Conservation (phyloP, 2,888 invertebrate species). For the Timema podura region DNA sequence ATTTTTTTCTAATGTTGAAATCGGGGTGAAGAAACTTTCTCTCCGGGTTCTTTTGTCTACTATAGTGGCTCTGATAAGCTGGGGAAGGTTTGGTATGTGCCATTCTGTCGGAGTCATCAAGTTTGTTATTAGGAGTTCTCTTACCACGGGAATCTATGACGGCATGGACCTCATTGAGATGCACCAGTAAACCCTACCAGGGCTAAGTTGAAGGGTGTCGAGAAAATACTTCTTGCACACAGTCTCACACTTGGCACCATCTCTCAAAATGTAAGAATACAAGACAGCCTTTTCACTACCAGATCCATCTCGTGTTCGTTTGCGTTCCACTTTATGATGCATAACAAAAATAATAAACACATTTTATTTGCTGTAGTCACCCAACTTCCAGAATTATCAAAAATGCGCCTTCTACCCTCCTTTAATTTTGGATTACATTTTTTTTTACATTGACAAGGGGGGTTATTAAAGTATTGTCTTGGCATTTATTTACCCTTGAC, state of each 20-base stretch:
- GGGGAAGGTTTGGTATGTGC: not conserved
- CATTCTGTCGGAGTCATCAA: not conserved
- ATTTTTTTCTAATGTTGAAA: not conserved
- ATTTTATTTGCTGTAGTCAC: constrained; percentile 3
- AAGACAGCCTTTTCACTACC: not conserved
- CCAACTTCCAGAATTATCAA: not conserved
- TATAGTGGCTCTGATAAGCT: not conserved
- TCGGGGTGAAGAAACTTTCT: constrained; percentile 3
- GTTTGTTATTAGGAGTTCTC: not conserved
- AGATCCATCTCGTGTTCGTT: not conserved
- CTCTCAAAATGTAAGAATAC: not conserved
- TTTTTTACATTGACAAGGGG: no score
- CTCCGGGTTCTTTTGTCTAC: not conserved
- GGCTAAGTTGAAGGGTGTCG: not conserved
- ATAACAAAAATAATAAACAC: not conserved
- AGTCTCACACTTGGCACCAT: not conserved
- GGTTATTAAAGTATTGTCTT: no score
- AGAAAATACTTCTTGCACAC: constrained; percentile 2
- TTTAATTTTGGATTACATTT: not conserved
- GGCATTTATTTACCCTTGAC: no score
- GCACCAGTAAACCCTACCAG: not conserved
- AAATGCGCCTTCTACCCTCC: not conserved
- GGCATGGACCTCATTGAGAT: not conserved
- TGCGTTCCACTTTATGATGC: not conserved
- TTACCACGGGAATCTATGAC: not conserved